Conservation (phyloP, 2,113 vertebrate species). For the Microcebus tavaratra region DNA sequence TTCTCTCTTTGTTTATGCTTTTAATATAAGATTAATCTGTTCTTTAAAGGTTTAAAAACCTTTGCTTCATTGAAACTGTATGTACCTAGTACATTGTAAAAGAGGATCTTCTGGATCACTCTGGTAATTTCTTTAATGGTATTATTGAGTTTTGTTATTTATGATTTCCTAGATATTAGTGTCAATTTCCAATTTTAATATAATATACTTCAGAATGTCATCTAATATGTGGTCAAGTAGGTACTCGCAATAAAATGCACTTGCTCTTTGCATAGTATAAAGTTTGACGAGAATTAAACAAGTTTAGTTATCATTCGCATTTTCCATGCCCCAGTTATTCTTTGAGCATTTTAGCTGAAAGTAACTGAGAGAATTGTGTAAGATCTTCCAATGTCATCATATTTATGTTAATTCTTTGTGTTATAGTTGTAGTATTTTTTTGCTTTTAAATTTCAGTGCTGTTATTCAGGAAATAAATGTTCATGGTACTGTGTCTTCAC, state of each 20-base stretch:
- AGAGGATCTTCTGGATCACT: no score
- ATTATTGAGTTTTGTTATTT: no score
- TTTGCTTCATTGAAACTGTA: no score
- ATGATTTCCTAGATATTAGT: neutral
- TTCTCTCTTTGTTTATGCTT: neutral
- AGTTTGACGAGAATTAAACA: neutral
- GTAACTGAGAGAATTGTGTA: neutral
- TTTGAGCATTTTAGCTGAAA: constrained; percentile 8
- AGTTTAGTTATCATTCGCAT: neutral
- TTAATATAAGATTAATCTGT: neutral
- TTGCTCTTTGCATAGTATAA: neutral
- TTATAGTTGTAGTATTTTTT: neutral
- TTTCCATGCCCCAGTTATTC: neutral
- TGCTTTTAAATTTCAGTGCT: neutral
- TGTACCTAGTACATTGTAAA: no score
- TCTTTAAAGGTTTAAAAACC: no score
- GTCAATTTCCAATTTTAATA: neutral
- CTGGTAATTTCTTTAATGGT: no score
- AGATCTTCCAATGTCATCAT: neutral
- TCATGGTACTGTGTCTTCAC: neutral
- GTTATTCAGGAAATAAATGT: neutral
- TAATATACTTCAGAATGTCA: neutral
- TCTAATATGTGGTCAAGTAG: neutral
- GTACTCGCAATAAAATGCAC: neutral
- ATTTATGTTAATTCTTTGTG: neutral